Base-by-base conservation (phyloP, 2,797 vertebrate genomes). In the Enteromius viviparus region DNA sequence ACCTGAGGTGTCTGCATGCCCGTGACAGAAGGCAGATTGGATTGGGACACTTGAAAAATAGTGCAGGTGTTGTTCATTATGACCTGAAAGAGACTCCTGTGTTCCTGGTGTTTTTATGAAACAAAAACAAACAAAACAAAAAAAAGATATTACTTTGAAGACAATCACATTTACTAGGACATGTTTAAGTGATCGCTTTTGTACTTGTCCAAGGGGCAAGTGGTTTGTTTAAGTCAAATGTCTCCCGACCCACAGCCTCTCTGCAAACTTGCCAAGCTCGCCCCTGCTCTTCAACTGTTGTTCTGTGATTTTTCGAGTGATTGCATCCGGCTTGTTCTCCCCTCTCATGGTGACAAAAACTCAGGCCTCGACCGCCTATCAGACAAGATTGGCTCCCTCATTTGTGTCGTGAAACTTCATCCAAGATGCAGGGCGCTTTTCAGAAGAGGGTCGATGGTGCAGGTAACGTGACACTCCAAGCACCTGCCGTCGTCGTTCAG, bases 81-180 rank as follows among this genome's bases (percentile, higher is more conserved):
- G 76, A 81, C 78, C 80, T 65, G 79, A 85, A 83, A 86, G 82
- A 90, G 89, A 93, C 92, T 92, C 89, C 84, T 90, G 86, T 91
- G 89, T 83, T 93, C 90, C 90, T 89, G 94, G 92, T 92, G 90
- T 91, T 95, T 94, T 92, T 94, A 92, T 89, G 91, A 91, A 89
- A 87, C 69, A 68, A 86, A 89, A 87, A 89, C 19, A 37, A 89
- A 84, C 89, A 42, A 37, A 37, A 34, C 34, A 84, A 89, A 84
- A 94, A 93, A 89, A 86, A 87, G 88, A 90, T 86, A 91, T 95
- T 94, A 92, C 94, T 95, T 95, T 95, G 94, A 96, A 96, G 96
- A 97, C 96, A 97, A 97, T 97, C 96, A 96, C 94, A 92, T 94
- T 93, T 95, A 94, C 94, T 93, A 89, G 92, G 93, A 96, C 94